Conservation (phyloP, 2,888 invertebrate genomes). For the Chesias legatella region DNA sequence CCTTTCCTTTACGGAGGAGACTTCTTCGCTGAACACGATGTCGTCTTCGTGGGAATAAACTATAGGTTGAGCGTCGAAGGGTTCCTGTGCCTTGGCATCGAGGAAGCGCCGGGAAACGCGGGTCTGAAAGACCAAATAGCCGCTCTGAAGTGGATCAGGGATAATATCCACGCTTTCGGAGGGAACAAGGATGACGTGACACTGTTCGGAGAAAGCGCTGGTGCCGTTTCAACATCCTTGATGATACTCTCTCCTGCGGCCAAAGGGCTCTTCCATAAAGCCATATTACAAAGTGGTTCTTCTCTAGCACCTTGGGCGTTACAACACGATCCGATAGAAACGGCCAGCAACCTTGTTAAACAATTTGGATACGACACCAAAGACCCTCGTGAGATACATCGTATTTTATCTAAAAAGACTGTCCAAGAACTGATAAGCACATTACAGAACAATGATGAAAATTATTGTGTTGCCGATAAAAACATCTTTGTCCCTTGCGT, state of each 20-base stretch:
- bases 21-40: constrained; percentile 78
- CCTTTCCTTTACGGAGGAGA: constrained; percentile 82
- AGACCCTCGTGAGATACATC: constrained; percentile 58
- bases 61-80: constrained; percentile 81
- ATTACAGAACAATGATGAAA: constrained; percentile 54
- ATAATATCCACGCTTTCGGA: constrained; percentile 62
- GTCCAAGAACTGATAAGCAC: constrained; percentile 52
- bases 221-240: constrained; percentile 63
- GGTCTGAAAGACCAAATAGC: constrained; percentile 79
- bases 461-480: constrained; percentile 54
- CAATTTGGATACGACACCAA: constrained; percentile 60
- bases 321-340: constrained; percentile 58
- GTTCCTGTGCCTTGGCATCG: constrained; percentile 82
- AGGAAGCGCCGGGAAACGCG: constrained; percentile 83
- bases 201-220: constrained; percentile 71
- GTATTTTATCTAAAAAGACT: constrained; percentile 52
- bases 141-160: constrained; percentile 62
- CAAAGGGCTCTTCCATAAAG: constrained; percentile 62
- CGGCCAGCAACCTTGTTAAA: constrained; percentile 54
- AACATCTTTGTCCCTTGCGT: constrained; percentile 64
- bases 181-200: constrained; percentile 66
- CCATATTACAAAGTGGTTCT: constrained; percentile 67
- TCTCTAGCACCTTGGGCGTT: constrained; percentile 63
- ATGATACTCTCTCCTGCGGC: constrained; percentile 59
- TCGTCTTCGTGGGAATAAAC: constrained; percentile 81